Base-by-base conservation (phyloP, 2,888 invertebrate genomes). In the Volucella zonaria region DNA sequence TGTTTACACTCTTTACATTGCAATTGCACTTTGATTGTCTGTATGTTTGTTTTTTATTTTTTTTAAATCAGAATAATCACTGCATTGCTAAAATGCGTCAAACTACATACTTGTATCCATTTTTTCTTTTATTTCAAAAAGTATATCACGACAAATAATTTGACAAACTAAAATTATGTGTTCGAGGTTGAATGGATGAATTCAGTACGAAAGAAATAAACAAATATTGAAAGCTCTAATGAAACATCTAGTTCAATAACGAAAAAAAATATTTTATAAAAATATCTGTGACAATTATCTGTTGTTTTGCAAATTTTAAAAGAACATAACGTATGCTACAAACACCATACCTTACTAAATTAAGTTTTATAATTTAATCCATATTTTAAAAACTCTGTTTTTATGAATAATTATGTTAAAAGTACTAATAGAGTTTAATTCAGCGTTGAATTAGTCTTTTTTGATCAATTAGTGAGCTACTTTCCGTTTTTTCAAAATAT, bases 91-190 rank as follows among this genome's bases (percentile, higher is more conserved):
- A 14, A 51, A 42, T 52, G 64, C 40, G 58, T 73, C 47, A 31
- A 31, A 31, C 31, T 59, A 66, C 71, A 61, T 76, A 47, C 68
- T 52, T 58, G 11, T 61, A n/a, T 52, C 14, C 12, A 56, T 42
- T 80, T 49, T 45, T 66, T 38, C 54, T 62, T 74, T 14, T 56
- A n/a, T 75, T 66, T 75, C 54, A 74, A 68, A 43, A 56, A 73
- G 56, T 78, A 68, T 82, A 75, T 79, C 49, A 75, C 75, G 66
- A 49, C 61, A 79, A 47, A 67, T 40, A 49, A 56, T 68, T 78
- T 75, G 75, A 80, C 75, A 82, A 78, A 80, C 71, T 75, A 56
- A 61, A 67, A 67, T 70, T 61, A 76, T 56, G 51, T 67, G 70
- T 80, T 83, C 79, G 49, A 67, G 66, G 40, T 23, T 52, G 56